A percentile compares a stretch with the other conserved stretches of the same genome.
Evolutionary conservation across 2,888 invertebrate genomes (phyloP).

Genomic region (Polydrusus tereticollis): DNA sequence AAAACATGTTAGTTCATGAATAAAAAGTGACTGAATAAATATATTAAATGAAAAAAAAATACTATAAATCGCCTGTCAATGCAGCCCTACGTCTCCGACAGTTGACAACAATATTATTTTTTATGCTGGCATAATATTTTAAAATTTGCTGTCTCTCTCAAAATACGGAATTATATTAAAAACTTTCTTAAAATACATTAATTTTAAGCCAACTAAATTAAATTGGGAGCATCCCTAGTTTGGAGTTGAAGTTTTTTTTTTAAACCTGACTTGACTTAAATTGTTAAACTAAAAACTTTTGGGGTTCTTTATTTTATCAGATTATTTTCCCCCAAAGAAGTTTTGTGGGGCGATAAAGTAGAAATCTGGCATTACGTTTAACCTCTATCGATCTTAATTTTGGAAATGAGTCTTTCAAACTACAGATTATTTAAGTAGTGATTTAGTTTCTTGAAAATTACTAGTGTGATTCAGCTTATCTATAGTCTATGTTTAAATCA

Average conservation of each 20-base stretch:
- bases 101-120: no score
- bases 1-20: no score
- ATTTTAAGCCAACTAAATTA: background rate
- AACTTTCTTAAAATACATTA: background rate
- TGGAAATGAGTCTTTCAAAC: background rate
- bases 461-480: no score
- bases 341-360: background rate
- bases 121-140: no score
- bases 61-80: no score
- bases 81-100: no score
- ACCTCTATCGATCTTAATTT: background rate
- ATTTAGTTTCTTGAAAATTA: background rate
- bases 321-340: background rate
- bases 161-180: background rate
- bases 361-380: background rate
- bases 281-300: conserved; percentile 1
- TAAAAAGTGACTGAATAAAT: no score
- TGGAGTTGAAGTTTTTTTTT: background rate
- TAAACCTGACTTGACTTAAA: background rate
- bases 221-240: background rate
- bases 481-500: no score
- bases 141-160: no score
- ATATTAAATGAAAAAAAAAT: no score
- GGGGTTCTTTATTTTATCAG: background rate
- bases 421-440: background rate